phyloP scores from a whole-genome alignment of 2,113 vertebrate genomes.

The Dunckerocampus dactyliophorus region DNA sequence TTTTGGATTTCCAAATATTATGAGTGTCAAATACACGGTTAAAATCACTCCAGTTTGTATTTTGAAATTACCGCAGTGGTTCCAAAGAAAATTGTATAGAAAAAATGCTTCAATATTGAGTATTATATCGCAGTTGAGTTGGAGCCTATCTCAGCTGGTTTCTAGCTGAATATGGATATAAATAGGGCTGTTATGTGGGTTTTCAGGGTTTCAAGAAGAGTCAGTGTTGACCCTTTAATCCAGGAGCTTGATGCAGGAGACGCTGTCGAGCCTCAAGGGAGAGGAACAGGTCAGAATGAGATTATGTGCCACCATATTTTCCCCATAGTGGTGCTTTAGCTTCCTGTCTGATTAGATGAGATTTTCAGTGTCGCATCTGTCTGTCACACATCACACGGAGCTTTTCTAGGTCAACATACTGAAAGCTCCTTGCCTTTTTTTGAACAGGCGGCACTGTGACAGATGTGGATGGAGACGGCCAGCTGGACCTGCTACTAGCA shows the following conservation, averaged over 20 bases:
- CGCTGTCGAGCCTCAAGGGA: conserved; percentile 83
- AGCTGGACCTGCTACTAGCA: conserved; percentile 87
- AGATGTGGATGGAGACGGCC: conserved; percentile 87
- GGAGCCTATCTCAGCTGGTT: too few species aligned
- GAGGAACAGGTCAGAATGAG: conserved; percentile 81
- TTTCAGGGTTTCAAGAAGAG: conserved; percentile 78
- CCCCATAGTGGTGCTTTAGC: not conserved
- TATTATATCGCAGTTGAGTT: too few species aligned
- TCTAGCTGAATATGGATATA: too few species aligned
- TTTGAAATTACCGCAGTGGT: not conserved
- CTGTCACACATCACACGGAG: not conserved
- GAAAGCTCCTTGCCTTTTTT: conserved; percentile 11
- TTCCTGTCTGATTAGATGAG: not conserved
- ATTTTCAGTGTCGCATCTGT: conserved; percentile 13
- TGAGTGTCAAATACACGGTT: too few species aligned
- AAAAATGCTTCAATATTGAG: not conserved
- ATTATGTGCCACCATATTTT: not conserved
- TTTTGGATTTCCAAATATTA: too few species aligned
- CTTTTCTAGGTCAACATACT: not conserved
- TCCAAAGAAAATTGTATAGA: not conserved
- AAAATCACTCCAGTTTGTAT: too few species aligned
- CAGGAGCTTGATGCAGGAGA: conserved; percentile 86
- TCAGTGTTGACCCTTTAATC: conserved; percentile 77
- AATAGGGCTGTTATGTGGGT: not conserved
- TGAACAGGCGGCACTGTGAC: conserved; percentile 84